phyloP scores from a whole-genome alignment of 2,797 vertebrate genomes.

The Fundulus diaphanus region DNA sequence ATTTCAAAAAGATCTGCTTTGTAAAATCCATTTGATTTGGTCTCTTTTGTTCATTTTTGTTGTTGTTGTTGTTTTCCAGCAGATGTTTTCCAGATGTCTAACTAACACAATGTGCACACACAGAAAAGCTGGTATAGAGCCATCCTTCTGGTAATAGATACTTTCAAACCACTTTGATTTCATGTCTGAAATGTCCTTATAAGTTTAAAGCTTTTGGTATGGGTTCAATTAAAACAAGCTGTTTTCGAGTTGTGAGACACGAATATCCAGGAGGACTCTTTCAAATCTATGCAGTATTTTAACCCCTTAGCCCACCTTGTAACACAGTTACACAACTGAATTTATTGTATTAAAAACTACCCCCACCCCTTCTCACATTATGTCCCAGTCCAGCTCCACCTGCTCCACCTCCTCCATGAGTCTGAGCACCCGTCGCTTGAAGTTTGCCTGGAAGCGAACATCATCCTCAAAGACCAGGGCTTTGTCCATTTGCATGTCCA shows the following conservation, averaged over 20 bases:
- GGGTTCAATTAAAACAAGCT: conserved; percentile 14
- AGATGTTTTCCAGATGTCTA: conserved; percentile 34
- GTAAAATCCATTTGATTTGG: conserved; percentile 6
- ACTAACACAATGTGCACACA: background rate
- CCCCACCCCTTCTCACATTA: conserved; percentile 84
- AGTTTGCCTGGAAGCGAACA: conserved; percentile 91
- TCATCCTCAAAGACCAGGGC: conserved; percentile 92
- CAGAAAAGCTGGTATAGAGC: background rate
- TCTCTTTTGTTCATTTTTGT: background rate
- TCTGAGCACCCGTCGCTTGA: conserved; percentile 83
- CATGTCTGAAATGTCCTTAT: conserved; percentile 8
- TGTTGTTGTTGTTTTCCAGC: conserved; percentile 6
- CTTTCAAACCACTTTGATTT: background rate
- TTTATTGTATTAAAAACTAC: background rate
- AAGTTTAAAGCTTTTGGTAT: background rate
- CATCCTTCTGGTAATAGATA: background rate
- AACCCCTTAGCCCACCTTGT: background rate
- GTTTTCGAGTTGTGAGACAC: conserved; percentile 1
- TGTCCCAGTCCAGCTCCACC: conserved; percentile 88
- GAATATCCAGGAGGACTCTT: background rate
- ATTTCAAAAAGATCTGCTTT: background rate
- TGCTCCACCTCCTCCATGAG: conserved; percentile 88
- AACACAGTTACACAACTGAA: background rate
- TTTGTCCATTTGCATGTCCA: conserved; percentile 83
- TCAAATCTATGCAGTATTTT: background rate